These are phyloP conservation scores for Crenuchus spilurus DNA, from an alignment of 2,797 vertebrate species.

Conservation along the genomic window DNA sequence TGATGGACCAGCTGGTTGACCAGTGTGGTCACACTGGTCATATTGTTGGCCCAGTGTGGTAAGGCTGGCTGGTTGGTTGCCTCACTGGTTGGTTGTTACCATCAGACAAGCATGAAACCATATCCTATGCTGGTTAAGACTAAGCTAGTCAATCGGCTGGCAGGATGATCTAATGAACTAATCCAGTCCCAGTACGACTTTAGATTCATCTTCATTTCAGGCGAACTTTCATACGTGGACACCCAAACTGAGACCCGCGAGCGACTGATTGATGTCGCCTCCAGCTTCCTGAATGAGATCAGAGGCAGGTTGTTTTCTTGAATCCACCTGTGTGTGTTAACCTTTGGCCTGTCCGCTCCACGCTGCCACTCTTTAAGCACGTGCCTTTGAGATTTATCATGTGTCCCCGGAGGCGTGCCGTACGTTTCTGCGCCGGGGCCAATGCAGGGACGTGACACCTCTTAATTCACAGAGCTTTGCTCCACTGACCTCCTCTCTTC, in stretches of 20 bases:
- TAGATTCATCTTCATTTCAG: not conserved
- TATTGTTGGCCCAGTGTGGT: no score
- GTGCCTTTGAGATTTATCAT: slow-evolving; percentile 57
- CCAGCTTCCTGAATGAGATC: not conserved
- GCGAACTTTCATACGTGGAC: not conserved
- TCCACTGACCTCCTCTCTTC: slow-evolving; percentile 26
- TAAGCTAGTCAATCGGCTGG: no score
- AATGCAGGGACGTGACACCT: slow-evolving; percentile 2
- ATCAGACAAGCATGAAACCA: no score
- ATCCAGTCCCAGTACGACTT: no score
- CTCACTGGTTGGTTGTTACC: no score
- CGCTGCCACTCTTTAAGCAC: slow-evolving; percentile 60
- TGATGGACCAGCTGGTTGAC: no score
- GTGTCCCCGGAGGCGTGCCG: slow-evolving; percentile 45
- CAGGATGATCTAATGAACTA: no score
- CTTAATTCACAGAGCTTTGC: slow-evolving; percentile 12
- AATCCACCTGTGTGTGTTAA: slow-evolving; percentile 70
- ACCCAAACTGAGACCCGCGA: slow-evolving; percentile 7
- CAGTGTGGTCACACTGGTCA: no score
- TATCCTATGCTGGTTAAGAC: no score
- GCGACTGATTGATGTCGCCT: not conserved
- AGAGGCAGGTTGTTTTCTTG: slow-evolving; percentile 40
- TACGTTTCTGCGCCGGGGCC: not conserved
- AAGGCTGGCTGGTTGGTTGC: no score
- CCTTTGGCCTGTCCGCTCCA: slow-evolving; percentile 65